These are phyloP conservation scores for Drepanosiphum platanoidis DNA, from an alignment of 2,888 invertebrate species.

Conservation along the genomic window DNA sequence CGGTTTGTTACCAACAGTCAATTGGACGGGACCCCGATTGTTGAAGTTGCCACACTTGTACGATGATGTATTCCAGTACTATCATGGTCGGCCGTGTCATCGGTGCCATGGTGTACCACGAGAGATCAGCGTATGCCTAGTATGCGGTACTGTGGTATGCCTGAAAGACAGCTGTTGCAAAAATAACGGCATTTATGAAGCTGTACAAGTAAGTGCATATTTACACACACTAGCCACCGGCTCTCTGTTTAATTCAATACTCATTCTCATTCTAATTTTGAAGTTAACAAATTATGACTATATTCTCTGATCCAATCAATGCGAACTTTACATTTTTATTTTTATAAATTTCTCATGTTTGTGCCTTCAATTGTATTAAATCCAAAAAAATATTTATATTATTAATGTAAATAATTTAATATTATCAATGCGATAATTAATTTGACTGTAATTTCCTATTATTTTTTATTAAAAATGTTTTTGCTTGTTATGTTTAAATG, in stretches of 20 bases:
- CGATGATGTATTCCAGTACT: constrained; percentile 92
- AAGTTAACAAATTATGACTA: background rate
- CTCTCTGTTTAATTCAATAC: background rate
- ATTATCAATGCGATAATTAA: background rate
- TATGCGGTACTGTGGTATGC: constrained; percentile 93
- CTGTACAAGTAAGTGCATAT: constrained; percentile 75
- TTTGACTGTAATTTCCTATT: too few species aligned
- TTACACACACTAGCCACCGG: too few species aligned
- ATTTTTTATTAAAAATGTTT: background rate
- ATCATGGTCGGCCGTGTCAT: constrained; percentile 87
- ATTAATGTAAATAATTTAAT: background rate
- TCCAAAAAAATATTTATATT: too few species aligned
- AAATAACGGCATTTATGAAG: constrained; percentile 84
- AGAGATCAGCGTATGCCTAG: constrained; percentile 90
- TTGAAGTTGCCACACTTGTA: constrained; percentile 88
- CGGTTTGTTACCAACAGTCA: constrained; percentile 65
- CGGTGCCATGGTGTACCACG: constrained; percentile 90
- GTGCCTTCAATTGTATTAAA: too few species aligned
- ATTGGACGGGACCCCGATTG: constrained; percentile 85
- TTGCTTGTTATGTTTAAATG: constrained; percentile 14
- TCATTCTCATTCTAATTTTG: too few species aligned
- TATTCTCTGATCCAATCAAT: background rate
- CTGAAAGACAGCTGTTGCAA: constrained; percentile 89
- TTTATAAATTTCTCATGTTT: background rate
- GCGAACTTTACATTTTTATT: background rate